Evolutionary conservation across 2,888 invertebrate species (phyloP).

Genomic region (Cantharis rufa): DNA sequence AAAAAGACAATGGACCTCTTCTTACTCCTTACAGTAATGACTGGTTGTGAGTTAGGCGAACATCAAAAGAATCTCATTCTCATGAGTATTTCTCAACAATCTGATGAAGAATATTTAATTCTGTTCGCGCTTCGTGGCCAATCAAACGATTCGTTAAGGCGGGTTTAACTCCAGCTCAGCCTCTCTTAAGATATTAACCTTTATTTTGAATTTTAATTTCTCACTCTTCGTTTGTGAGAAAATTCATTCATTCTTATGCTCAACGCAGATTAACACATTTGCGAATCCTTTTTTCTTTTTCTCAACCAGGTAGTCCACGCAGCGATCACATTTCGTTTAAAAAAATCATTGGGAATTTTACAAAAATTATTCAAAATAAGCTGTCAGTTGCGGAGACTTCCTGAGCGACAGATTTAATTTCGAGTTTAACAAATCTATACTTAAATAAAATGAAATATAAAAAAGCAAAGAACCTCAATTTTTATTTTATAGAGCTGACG

Average conservation of each 20-base stretch:
- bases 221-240: neutral
- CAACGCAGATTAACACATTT: neutral
- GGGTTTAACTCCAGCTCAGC: constrained; percentile 36
- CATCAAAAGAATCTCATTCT: constrained; percentile 33
- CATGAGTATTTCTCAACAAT: constrained; percentile 39
- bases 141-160: constrained; percentile 34
- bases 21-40: neutral
- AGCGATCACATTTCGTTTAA: neutral
- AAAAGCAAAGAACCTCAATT: too few relatives aligned
- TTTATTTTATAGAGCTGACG: too few relatives aligned
- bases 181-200: constrained; percentile 28
- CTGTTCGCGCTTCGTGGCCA: constrained; percentile 32
- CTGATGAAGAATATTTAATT: constrained; percentile 40
- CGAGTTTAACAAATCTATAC: too few relatives aligned
- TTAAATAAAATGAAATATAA: too few relatives aligned
- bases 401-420: too few relatives aligned
- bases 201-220: constrained; percentile 1
- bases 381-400: too few relatives aligned
- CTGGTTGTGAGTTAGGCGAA: constrained; percentile 18
- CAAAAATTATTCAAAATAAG: too few relatives aligned
- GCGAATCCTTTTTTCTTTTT: neutral
- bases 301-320: neutral
- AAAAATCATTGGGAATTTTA: neutral
- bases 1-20: neutral
- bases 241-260: neutral